These are phyloP conservation scores for Zonotrichia leucophrys DNA, from an alignment of 2,113 vertebrate genomes.

Conservation along the genomic window DNA sequence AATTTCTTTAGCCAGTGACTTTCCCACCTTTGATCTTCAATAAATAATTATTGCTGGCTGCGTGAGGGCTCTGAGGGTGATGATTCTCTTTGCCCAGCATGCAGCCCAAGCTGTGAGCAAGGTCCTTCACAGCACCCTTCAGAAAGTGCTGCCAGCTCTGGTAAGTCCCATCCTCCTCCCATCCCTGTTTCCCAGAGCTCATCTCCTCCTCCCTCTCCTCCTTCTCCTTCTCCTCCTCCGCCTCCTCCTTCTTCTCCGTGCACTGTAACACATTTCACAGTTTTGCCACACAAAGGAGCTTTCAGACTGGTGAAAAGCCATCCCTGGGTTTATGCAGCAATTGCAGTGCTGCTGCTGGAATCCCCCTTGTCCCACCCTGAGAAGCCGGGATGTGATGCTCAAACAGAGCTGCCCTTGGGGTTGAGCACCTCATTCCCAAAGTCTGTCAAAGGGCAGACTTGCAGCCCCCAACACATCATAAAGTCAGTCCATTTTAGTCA, in stretches of 20 bases:
- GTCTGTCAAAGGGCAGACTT: neutral
- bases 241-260: neutral
- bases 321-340: neutral
- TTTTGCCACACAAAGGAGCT: neutral
- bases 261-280: neutral
- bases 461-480: neutral
- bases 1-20: neutral
- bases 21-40: neutral
- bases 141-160: slow-evolving; percentile 57
- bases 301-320: neutral
- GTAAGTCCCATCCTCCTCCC: neutral
- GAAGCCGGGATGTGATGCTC: rapidly evolving
- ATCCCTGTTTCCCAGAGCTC: neutral
- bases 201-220: neutral
- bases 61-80: neutral
- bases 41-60: neutral
- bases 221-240: neutral
- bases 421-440: neutral
- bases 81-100: neutral
- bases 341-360: neutral
- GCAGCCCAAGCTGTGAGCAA: slow-evolving; percentile 45
- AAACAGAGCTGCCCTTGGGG: neutral
- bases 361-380: neutral
- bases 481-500: neutral
- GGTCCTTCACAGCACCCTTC: slow-evolving; percentile 65